Evolutionary conservation across 2,797 vertebrate species (phyloP).

Genomic region (Rhynchotus rufescens): DNA sequence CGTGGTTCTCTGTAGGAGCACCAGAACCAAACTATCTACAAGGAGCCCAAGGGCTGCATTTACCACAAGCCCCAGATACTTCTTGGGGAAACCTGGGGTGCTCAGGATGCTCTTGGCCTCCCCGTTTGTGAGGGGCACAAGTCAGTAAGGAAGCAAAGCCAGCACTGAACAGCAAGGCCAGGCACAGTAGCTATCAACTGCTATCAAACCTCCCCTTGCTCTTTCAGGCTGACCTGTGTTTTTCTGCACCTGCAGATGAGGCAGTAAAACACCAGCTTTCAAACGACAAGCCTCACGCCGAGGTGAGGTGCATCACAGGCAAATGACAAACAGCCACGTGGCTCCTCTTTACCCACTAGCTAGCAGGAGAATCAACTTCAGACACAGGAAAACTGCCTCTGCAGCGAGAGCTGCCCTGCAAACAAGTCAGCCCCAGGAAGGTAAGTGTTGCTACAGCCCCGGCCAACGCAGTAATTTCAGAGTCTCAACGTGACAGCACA

Average conservation of each 20-base stretch:
- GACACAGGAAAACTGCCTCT: slow-evolving; percentile 16
- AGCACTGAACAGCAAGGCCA: neutral
- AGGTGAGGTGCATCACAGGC: slow-evolving; percentile 17
- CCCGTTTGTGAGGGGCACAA: neutral
- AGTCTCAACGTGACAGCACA: neutral
- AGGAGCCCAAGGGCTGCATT: neutral
- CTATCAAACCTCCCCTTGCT: neutral
- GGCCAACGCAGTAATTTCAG: neutral
- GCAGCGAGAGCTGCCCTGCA: slow-evolving; percentile 17
- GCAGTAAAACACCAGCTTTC: neutral
- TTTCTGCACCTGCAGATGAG: neutral
- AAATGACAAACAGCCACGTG: slow-evolving; percentile 24
- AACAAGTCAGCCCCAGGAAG: slow-evolving; percentile 37
- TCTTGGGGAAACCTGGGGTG: neutral
- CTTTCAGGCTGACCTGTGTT: neutral
- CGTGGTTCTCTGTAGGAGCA: neutral
- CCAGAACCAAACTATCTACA: neutral
- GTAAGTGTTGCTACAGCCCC: neutral
- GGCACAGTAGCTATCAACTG: neutral
- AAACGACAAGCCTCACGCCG: neutral
- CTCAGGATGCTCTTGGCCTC: neutral
- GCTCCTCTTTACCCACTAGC: neutral
- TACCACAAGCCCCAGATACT: neutral
- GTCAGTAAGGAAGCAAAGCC: neutral
- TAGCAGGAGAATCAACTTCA: slow-evolving; percentile 51